A percentile compares a stretch with the other conserved stretches of the same genome.
Evolutionary conservation across 2,888 invertebrate genomes (phyloP).

Genomic region (Cataglyphis rosenhaueri): DNA sequence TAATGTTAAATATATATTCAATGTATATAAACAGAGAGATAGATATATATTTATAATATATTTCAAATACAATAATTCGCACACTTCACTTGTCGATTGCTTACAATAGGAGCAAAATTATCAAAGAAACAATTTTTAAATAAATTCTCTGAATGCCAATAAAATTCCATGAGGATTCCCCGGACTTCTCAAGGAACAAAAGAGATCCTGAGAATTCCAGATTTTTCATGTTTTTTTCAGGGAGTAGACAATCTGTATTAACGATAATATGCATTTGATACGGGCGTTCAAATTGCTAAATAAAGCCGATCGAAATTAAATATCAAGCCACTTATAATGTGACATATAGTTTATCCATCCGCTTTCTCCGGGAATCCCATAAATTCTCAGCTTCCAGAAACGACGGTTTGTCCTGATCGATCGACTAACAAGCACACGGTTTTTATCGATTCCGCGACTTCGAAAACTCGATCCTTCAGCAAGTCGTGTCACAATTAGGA

Average conservation of each 20-base stretch:
- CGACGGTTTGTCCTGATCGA: conserved; percentile 1
- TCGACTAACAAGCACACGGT: not conserved
- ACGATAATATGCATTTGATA: not conserved
- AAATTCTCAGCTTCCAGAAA: conserved; percentile 12
- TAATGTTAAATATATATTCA: no score
- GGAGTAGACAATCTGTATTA: not conserved
- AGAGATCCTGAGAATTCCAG: no score
- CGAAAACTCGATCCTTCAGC: not conserved
- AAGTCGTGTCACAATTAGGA: not conserved
- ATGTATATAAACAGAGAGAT: no score
- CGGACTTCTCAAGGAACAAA: no score
- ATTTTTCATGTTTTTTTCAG: no score
- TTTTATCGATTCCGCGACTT: not conserved
- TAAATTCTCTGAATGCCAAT: no score
- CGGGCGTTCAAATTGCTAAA: not conserved
- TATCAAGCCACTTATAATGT: not conserved
- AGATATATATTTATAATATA: no score
- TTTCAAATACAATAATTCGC: no score
- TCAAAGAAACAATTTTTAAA: no score
- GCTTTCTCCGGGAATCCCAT: not conserved
- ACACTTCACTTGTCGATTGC: no score
- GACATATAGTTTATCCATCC: not conserved
- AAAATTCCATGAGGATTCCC: no score
- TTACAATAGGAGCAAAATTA: no score
- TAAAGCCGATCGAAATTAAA: conserved; percentile 4